Base-by-base conservation (phyloP, 2,113 vertebrate genomes). In the Hippocampus barbouri region DNA sequence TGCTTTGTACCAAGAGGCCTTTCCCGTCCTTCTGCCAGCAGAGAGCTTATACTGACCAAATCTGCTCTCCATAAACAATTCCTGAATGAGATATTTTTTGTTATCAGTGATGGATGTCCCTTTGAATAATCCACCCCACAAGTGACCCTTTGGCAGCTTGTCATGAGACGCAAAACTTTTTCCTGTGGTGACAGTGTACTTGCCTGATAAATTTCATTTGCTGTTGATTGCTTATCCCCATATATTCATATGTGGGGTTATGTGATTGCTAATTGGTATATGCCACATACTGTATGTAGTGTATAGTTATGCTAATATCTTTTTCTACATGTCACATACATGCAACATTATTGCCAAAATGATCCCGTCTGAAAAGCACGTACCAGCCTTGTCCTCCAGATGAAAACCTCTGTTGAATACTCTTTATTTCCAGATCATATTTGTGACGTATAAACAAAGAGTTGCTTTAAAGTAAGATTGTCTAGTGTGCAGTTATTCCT, bases 51-150 rank as follows among this genome's bases (percentile, higher is more conserved):
- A 68, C 49, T 54, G 53, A 80, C 25, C 63, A 80, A 84, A 83
- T 63, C 70, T 66, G 63, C 81, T 89, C 85, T 82, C 85, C 74
- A 30, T 87, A 83, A 90, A 91, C 79, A 86, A 41, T 73, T 79
- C 51, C 69, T 74, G 74, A 61, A 68, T 78, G 18, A 74, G 71
- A 76, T 74, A 77, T 70, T 78, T 45, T 64, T 25, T 72, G 53
- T 76, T 63, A 77, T 87, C 78, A 79, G 61, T 79, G 70, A 73
- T 0, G 47, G 54, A 70, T 72, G 81, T 77, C 73, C 60, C 51
- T 69, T 69, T 76, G 62, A 83, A 64, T 79, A 51, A 82, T 78
- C 69, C n/a, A 23, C 62, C 68, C 66, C 45, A 40, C 53, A 70
- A 82, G 70, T 74, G 56, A 63, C 59, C 64, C 59, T 77, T 72